phyloP scores from a whole-genome alignment of 1,140 invertebrate species.

The Ostrea edulis region DNA sequence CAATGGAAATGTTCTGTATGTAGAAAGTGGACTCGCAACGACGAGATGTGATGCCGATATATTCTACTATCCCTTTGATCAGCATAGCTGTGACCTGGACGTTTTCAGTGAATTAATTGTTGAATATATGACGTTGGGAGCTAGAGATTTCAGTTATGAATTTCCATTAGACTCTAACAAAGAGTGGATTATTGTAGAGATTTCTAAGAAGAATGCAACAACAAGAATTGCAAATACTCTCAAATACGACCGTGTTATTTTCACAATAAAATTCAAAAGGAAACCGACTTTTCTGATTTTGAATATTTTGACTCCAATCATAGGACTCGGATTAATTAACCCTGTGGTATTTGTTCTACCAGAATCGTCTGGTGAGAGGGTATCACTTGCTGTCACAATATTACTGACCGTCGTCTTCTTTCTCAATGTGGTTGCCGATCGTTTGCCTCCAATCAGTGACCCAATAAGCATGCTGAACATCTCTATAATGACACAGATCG shows the following conservation, averaged over 20 bases:
- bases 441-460: slow-evolving; percentile 10
- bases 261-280: background rate
- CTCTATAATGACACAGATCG: slow-evolving; percentile 1
- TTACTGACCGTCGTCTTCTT: slow-evolving; percentile 44
- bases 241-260: background rate
- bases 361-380: slow-evolving; percentile 37
- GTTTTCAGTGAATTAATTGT: background rate
- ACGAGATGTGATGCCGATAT: background rate
- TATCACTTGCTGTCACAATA: slow-evolving; percentile 44
- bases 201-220: background rate
- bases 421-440: slow-evolving; percentile 10
- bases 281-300: slow-evolving; percentile 22
- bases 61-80: slow-evolving; percentile 11
- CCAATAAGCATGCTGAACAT: slow-evolving; percentile 17
- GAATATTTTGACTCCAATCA: slow-evolving; percentile 40
- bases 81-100: background rate
- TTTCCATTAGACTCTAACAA: background rate
- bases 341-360: slow-evolving; percentile 47
- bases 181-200: background rate
- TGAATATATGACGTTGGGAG: background rate
- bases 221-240: background rate
- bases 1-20: background rate
- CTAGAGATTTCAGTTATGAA: background rate
- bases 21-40: background rate
- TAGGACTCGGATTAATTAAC: slow-evolving; percentile 29